Evolutionary conservation across 2,888 invertebrate genomes (phyloP), one percentile per base, ranked within the genome.

Genomic region (Caenorhabditis imperialis): DNA sequence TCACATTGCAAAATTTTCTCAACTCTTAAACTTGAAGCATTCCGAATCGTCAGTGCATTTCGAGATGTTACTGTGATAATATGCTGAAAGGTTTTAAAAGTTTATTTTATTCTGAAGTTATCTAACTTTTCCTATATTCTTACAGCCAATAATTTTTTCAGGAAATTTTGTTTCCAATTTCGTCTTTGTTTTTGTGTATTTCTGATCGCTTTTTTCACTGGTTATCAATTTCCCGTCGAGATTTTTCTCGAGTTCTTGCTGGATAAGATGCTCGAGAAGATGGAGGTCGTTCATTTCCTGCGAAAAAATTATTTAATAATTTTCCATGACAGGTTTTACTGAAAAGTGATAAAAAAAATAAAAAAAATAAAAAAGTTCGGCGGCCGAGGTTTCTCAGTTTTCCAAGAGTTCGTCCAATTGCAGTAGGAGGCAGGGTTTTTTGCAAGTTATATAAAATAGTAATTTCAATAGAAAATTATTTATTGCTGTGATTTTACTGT

Each of bases 131-230:
- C 30, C 30, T 7, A 10, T 10, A 30, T n/a, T 5, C 22, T 44
- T 65, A 35, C 65, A 65, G 1, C 65, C 65, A n/a, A 65, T 65
- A 18, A 65, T 65, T 14, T 65, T 54, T 37, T 65, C 65, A 3
- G 65, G 65, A 35, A 65, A 65, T 4, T 57, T 35, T 25, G 55
- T 54, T 42, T 57, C 57, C 1, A 57, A 10, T 2, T 40, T 27
- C 7, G 16, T 22, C 3, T 38, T 30, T 30, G 30, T 18, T 23
- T 38, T 37, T n/a, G 47, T 5, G 30, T 57, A 65, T 23, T 65
- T 65, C 14, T 65, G 25, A 35, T 65, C 65, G 25, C 20, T 25
- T 20, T 50, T 55, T 10, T 48, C 57, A n/a, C 65, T 57, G 23
- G 65, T 65, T 14, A 65, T 44, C 7, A 65, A 30, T 50, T 42